Percentiles rank a stretch among this genome's conserved stretches.
Evolutionary conservation across 2,113 vertebrate genomes (phyloP).

Genomic region (Tauraco erythrolophus): DNA sequence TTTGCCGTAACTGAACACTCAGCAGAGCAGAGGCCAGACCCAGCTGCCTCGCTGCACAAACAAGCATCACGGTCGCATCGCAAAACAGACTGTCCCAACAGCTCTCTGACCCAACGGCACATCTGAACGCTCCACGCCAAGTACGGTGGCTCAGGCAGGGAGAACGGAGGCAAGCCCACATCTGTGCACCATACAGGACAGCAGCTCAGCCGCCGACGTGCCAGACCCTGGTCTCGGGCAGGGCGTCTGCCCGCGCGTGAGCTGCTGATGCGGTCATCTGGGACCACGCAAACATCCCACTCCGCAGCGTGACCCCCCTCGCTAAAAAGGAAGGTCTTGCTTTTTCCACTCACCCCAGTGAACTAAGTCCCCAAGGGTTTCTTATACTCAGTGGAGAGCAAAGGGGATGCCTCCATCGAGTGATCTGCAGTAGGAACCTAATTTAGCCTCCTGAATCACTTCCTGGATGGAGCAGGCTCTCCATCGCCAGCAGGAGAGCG

Average conservation of each 20-base stretch:
- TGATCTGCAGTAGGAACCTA: not conserved
- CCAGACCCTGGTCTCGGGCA: not conserved
- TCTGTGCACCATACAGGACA: not conserved
- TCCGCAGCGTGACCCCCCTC: not conserved
- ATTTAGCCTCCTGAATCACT: conserved; percentile 1
- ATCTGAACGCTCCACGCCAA: not conserved
- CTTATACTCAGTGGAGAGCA: not conserved
- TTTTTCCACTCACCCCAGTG: not conserved
- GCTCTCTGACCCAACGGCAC: not conserved
- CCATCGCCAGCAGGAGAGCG: not conserved
- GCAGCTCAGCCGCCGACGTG: not conserved
- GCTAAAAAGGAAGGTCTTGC: not conserved
- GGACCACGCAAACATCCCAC: not conserved
- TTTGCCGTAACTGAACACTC: not conserved
- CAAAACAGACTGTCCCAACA: not conserved
- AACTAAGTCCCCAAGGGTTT: not conserved
- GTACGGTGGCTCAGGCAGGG: not conserved
- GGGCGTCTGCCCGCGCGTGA: not conserved
- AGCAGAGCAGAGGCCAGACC: not conserved
- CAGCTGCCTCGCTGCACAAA: not conserved
- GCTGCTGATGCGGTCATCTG: not conserved
- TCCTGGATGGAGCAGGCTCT: not conserved
- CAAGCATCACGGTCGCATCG: not conserved
- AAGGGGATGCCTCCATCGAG: rapidly evolving
- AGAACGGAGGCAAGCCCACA: not conserved